A percentile compares a stretch with the other conserved stretches of the same genome.
These are phyloP conservation scores for Collichthys lucidus DNA, from an alignment of 2,113 vertebrate species.

Conservation along the genomic window DNA sequence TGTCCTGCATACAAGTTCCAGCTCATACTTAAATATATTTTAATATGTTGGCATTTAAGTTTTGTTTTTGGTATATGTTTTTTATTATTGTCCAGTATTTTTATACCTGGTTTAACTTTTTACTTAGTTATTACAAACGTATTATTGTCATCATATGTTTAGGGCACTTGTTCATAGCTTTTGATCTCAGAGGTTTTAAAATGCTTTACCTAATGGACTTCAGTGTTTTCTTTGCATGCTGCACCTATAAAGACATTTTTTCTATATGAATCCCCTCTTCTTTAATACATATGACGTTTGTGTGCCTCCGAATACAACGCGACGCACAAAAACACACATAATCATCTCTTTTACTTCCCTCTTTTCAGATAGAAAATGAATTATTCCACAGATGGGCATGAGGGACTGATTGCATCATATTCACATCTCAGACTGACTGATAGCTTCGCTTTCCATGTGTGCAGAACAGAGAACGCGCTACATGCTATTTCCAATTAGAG, in stretches of 20 bases:
- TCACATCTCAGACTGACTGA: constrained; percentile 54
- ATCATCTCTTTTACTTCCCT: background rate
- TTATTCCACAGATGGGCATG: constrained; percentile 34
- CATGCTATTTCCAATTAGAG: constrained; percentile 66
- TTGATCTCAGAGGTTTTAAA: background rate
- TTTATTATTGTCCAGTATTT: background rate
- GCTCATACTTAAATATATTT: background rate
- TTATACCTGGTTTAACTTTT: background rate
- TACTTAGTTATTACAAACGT: too few relatives aligned
- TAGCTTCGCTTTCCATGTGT: constrained; percentile 30
- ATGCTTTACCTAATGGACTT: background rate
- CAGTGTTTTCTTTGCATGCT: background rate
- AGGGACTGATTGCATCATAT: constrained; percentile 53
- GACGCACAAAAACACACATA: background rate
- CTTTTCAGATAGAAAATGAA: constrained; percentile 29
- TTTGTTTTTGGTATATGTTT: background rate
- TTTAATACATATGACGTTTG: constrained; percentile 1
- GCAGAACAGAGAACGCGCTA: constrained; percentile 33
- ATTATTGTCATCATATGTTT: background rate
- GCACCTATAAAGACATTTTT: background rate
- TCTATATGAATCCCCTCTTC: rapidly evolving
- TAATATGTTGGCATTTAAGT: background rate
- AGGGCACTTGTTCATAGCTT: background rate
- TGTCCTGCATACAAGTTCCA: background rate
- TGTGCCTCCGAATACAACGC: background rate